phyloP scores from a whole-genome alignment of 2,797 vertebrate species.

The Acrocephalus scirpaceus region DNA sequence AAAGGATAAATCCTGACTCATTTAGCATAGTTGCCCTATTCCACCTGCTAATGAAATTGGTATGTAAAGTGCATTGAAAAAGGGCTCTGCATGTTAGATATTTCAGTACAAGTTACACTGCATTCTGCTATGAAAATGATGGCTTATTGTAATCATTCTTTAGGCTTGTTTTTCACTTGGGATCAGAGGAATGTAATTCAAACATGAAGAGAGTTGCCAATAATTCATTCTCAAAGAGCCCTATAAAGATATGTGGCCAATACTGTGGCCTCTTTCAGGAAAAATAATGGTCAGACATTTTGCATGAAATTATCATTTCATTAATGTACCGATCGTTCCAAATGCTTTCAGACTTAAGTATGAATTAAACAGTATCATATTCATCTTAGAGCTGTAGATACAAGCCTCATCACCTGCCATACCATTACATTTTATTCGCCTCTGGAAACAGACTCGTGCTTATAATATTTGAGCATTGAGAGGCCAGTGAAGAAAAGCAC shows the following conservation, averaged over 20 bases:
- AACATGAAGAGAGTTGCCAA: conserved; percentile 18
- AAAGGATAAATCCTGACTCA: conserved; percentile 37
- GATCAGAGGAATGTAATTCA: conserved; percentile 51
- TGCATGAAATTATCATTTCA: conserved; percentile 63
- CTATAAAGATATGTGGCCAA: conserved; percentile 40
- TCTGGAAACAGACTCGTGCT: conserved; percentile 20
- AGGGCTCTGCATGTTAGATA: background rate
- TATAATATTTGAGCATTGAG: background rate
- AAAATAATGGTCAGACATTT: conserved; percentile 54
- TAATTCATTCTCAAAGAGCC: conserved; percentile 56
- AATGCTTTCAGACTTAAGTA: conserved; percentile 61
- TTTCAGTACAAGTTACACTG: conserved; percentile 8
- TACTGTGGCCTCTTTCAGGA: conserved; percentile 32
- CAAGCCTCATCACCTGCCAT: conserved; percentile 9
- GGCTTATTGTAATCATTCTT: conserved; percentile 54
- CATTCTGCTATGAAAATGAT: conserved; percentile 47
- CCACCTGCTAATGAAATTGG: conserved; percentile 49
- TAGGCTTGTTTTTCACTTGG: conserved; percentile 53
- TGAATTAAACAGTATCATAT: conserved; percentile 57
- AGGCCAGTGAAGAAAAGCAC: background rate
- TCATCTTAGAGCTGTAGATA: conserved; percentile 54
- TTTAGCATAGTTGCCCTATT: conserved; percentile 51
- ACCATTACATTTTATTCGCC: background rate
- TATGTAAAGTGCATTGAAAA: conserved; percentile 23
- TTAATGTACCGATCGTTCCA: conserved; percentile 50